A percentile compares a stretch with the other conserved stretches of the same genome.
These are phyloP conservation scores for Drosophila dives DNA, from an alignment of 2,888 invertebrate genomes.

Conservation along the genomic window DNA sequence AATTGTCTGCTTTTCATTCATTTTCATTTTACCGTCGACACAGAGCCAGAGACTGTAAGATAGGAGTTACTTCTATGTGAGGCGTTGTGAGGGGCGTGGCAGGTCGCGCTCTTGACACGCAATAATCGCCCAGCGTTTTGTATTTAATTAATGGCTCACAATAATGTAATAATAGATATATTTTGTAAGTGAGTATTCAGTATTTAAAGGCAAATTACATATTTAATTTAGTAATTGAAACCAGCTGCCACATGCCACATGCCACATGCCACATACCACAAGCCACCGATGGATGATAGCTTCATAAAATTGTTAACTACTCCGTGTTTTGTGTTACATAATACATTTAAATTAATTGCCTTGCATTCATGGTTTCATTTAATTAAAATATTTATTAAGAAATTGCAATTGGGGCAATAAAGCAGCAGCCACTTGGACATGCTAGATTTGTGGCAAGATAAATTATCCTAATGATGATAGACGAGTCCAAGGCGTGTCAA, in stretches of 20 bases:
- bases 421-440: constrained; percentile 42
- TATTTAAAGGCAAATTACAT: constrained; percentile 63
- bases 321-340: constrained; percentile 25
- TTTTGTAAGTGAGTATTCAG: constrained; percentile 1
- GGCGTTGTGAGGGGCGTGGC: constrained; percentile 53
- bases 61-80: constrained; percentile 24
- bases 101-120: constrained; percentile 66
- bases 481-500: constrained; percentile 57
- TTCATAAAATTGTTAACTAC: constrained; percentile 62
- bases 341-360: constrained; percentile 58
- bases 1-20: constrained; percentile 70
- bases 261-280: too few relatives aligned
- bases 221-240: constrained; percentile 73
- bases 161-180: constrained; percentile 66
- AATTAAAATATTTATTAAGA: constrained; percentile 72
- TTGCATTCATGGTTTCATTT: constrained; percentile 51
- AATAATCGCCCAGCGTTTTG: constrained; percentile 76
- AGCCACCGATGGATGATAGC: constrained; percentile 41
- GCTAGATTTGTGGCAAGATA: constrained; percentile 68
- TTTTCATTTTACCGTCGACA: constrained; percentile 18
- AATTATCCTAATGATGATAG: constrained; percentile 78
- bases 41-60: constrained; percentile 17
- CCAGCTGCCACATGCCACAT: constrained; percentile 44
- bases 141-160: constrained; percentile 74
- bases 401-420: constrained; percentile 42